These are phyloP conservation scores for Periparus ater DNA, from an alignment of 2,797 vertebrate genomes.

Conservation along the genomic window DNA sequence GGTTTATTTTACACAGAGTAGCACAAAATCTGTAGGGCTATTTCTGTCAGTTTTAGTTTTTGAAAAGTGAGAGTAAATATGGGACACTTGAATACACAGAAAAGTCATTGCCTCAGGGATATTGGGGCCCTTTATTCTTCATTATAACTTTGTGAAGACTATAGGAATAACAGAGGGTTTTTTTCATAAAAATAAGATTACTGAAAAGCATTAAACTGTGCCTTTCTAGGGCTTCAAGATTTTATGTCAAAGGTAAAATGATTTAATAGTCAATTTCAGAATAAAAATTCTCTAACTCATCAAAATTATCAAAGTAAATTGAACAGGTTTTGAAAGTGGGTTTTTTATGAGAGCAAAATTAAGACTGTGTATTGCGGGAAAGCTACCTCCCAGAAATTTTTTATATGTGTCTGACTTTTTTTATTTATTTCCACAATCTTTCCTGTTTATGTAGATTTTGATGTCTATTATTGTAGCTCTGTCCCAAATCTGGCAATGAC, in stretches of 20 bases:
- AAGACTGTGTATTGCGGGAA: neutral
- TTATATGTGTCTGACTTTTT: fast-evolving
- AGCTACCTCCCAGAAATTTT: neutral
- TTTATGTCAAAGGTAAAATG: neutral
- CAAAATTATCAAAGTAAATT: neutral
- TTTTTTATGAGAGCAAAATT: neutral
- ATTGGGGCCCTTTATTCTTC: neutral
- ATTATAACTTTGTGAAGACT: neutral
- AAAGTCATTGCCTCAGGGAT: neutral
- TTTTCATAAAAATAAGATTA: neutral
- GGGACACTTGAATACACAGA: neutral
- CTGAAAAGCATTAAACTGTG: neutral
- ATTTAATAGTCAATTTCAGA: neutral
- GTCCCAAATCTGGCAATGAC: neutral
- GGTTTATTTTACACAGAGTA: neutral
- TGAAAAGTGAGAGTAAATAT: neutral
- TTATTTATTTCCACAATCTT: neutral
- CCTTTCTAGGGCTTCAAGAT: neutral
- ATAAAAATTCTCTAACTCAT: neutral
- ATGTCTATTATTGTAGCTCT: neutral
- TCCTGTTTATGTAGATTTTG: neutral
- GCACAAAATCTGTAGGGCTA: neutral
- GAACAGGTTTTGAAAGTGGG: neutral
- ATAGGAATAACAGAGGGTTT: neutral
- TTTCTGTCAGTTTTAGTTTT: neutral